phyloP scores from a whole-genome alignment of 1,140 invertebrate species.

The Glomeris maerens region DNA sequence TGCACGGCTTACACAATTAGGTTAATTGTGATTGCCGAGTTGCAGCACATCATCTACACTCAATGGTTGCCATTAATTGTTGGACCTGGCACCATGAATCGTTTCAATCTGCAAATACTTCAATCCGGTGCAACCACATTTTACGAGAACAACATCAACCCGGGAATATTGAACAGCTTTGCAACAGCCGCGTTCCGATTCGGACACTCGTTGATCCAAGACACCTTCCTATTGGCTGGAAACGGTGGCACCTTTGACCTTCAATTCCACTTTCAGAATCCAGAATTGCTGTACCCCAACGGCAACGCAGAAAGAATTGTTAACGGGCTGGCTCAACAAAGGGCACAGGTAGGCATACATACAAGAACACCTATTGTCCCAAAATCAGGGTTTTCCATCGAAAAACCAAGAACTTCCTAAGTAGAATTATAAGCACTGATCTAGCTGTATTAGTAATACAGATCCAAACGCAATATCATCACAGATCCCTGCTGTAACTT shows the following conservation, averaged over 20 bases:
- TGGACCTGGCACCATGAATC: constrained; percentile 22
- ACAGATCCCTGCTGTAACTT: no score
- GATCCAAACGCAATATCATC: no score
- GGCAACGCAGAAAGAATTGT: neutral
- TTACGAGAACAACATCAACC: constrained; percentile 22
- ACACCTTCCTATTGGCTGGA: neutral
- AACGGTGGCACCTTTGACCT: neutral
- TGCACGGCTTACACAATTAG: no score
- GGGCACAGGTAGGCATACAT: no score
- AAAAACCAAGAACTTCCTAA: no score
- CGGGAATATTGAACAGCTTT: constrained; percentile 18
- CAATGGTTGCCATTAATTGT: constrained; percentile 68
- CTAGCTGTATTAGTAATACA: no score
- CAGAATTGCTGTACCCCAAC: neutral
- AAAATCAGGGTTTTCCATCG: no score
- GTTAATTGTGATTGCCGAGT: constrained; percentile 42
- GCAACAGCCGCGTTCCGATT: constrained; percentile 23
- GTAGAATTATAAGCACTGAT: no score
- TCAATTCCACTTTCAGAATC: neutral
- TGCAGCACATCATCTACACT: constrained; percentile 73
- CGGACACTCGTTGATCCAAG: constrained; percentile 7
- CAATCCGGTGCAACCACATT: neutral
- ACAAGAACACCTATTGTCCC: no score
- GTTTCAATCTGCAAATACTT: constrained; percentile 21
- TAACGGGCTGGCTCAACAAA: neutral